These are phyloP conservation scores for Eospalax fontanierii DNA, from an alignment of 2,797 vertebrate species.

Conservation along the genomic window DNA sequence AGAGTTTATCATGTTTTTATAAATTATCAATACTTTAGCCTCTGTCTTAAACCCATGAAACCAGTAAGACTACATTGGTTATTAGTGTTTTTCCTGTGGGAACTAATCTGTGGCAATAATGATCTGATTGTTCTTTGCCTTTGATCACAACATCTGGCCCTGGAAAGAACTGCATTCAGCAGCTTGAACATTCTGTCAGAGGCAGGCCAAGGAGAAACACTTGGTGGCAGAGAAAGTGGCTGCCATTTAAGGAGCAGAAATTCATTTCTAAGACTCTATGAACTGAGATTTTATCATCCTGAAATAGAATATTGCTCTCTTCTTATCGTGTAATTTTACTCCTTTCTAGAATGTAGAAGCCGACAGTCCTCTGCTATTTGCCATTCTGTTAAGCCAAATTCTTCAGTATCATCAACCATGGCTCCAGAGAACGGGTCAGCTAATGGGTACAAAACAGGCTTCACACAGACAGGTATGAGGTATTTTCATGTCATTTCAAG, in stretches of 20 bases:
- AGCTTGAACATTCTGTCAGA: background rate
- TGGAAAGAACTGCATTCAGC: background rate
- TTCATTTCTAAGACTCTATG: slow-evolving; percentile 54
- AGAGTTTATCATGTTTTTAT: slow-evolving; percentile 42
- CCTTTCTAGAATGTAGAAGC: slow-evolving; percentile 95
- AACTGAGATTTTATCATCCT: background rate
- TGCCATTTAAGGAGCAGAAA: background rate
- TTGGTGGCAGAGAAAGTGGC: background rate
- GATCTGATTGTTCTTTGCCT: background rate
- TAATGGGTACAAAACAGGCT: slow-evolving; percentile 95
- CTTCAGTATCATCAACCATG: slow-evolving; percentile 94
- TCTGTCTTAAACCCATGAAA: slow-evolving; percentile 53
- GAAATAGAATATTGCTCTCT: slow-evolving; percentile 14
- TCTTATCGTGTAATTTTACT: slow-evolving; percentile 86
- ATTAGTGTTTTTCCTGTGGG: background rate
- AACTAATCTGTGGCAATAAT: slow-evolving; percentile 40
- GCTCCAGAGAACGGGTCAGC: slow-evolving; percentile 94
- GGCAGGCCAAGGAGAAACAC: background rate
- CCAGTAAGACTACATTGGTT: slow-evolving; percentile 5
- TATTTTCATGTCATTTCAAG: slow-evolving; percentile 57
- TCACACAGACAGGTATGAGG: slow-evolving; percentile 94
- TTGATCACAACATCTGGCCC: background rate
- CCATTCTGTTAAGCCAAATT: slow-evolving; percentile 94
- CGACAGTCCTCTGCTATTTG: slow-evolving; percentile 94
- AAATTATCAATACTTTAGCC: slow-evolving; percentile 52